Evolutionary conservation across 2,888 invertebrate species (phyloP), one percentile per base, ranked within the genome.

Genomic region (Aporophyla nigra): DNA sequence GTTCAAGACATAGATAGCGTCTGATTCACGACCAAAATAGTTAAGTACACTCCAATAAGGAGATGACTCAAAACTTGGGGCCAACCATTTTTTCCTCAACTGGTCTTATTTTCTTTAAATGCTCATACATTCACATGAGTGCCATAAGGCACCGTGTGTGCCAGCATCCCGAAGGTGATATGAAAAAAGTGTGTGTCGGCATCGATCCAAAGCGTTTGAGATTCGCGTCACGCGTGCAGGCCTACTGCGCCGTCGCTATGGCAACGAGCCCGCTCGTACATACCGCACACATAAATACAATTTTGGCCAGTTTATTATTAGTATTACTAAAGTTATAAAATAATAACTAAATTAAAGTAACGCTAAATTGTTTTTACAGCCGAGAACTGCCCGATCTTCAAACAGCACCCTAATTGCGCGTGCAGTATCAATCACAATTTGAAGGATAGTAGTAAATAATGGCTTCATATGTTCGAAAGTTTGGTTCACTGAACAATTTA

Each of bases 141-240:
- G 10, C 56, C 74, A 49, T 71, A 84, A 82, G 85, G 84, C 85
- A 78, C 62, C 73, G 78, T 71, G 61, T 80, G 68, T 65, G 65
- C 78, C 80, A 82, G 74, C 79, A 79, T 85, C 79, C 66, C 71
- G 40, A 24, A 73, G 74, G 82, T 80, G 71, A 80, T 83, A 82
- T 84, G 84, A 87, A 89, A 89, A 89, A 89, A 89, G 84, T 81
- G 84, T 87, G 88, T 84, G 87, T 86, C 82, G 85, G 78, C 90
- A 94, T 95, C 93, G 94, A 95, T 96, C 96, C 93, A 90, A 24
- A 58, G 69, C 88, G 90, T 92, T 96, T 95, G 92, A 92, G 92
- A 96, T 96, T 96, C 96, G 88, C 93, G 93, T 94, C 96, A 96
- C 96, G 88, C 92, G 87, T 92, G 93, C 94, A 93, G 89, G 95